Evolutionary conservation across 2,113 vertebrate genomes (phyloP), one percentile per base, ranked within the genome.

Genomic region (Ceyx margarethae): DNA sequence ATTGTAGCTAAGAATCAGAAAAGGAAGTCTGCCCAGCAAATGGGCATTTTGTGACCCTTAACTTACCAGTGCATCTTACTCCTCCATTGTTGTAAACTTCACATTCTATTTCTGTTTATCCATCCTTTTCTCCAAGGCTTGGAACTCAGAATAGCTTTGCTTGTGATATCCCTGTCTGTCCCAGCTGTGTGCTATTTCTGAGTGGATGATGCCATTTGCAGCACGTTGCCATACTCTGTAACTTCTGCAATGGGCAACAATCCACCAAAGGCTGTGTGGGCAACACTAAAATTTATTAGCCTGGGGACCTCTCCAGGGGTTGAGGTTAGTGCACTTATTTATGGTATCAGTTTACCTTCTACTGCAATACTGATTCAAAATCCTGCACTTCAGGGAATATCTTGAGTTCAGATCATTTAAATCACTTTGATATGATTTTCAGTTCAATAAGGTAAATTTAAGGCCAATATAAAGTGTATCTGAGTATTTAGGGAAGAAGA

Each of bases 401-500:
- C 76, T 93, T 82, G 33, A 66, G 65, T 91, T 95, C 79, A 73
- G 81, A 74, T 57, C 61, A 76, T 93, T 95, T 96, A 91, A 93
- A 96, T 97, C 85, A 90, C 75, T 97, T 96, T 90, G 87, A 87
- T 87, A 90, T 91, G 62, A 95, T 95, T 90, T 46, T 65, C 75
- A 57, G 68, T 89, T 97, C 93, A 93, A 13, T 91, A 87, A 80
- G 50, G 92, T 74, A 75, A 87, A 90, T 92, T 90, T 96, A 73
- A 93, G 95, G 91, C 94, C 90, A 65, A 28, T 83, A 82, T 46
- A 79, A 96, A 96, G 91, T 78, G 81, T 89, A 95, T 94, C 93
- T 46, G 75, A 74, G 91, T 94, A 69, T 93, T 87, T 79, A 1
- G 7, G 87, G 92, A 88, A 97, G 87, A 84, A 69, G 56, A 54